Percentiles rank a stretch among this genome's conserved stretches.
phyloP scores from a whole-genome alignment of 2,113 vertebrate species.

The Bufo bufo region DNA sequence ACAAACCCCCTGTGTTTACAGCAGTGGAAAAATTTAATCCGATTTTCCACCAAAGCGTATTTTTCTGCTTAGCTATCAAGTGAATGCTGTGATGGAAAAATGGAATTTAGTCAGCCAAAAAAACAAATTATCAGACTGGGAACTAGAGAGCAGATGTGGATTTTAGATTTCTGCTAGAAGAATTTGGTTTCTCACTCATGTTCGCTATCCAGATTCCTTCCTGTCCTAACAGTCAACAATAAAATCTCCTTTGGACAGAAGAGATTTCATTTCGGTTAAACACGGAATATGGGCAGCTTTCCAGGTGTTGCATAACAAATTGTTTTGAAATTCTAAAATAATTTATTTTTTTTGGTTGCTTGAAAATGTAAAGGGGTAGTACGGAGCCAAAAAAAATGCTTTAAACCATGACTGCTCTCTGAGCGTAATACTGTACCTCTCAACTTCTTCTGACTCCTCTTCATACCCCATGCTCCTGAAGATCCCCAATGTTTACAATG shows the following conservation, averaged over 20 bases:
- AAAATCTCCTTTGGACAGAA: not conserved
- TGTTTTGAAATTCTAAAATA: not conserved
- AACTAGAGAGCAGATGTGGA: not conserved
- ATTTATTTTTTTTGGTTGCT: not conserved
- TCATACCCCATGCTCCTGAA: no score
- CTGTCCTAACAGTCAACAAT: slow-evolving; percentile 6
- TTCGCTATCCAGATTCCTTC: slow-evolving; percentile 2
- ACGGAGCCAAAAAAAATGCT: no score
- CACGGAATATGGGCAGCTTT: not conserved
- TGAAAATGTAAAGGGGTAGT: not conserved
- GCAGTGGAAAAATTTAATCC: slow-evolving; percentile 42
- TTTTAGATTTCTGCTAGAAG: slow-evolving; percentile 14
- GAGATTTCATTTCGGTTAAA: not conserved
- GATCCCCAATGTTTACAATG: no score
- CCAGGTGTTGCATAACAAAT: not conserved
- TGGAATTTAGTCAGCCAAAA: slow-evolving; percentile 22
- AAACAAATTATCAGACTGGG: slow-evolving; percentile 13
- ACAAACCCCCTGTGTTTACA: slow-evolving; percentile 39
- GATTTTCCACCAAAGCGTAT: slow-evolving; percentile 35
- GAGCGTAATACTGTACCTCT: no score
- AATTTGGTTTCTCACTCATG: not conserved
- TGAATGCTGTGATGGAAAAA: slow-evolving; percentile 27
- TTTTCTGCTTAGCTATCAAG: slow-evolving; percentile 45
- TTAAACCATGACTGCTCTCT: no score
- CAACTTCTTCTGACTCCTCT: no score